Base-by-base conservation (phyloP, 2,888 invertebrate species). In the Reticulitermes lucifugus region DNA sequence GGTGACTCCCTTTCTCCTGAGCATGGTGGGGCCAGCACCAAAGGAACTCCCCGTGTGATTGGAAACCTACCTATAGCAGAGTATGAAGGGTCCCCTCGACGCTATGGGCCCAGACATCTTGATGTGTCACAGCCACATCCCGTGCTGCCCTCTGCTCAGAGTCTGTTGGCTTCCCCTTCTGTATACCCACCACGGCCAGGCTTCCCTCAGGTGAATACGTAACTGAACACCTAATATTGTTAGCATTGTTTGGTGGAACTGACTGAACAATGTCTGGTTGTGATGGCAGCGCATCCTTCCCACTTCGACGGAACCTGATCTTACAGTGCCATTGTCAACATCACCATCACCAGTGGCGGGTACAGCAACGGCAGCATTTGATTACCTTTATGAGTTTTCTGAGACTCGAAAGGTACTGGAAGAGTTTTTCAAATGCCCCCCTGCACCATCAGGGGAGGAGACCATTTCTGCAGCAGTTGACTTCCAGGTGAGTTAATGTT, bases 321-420 rank as follows among this genome's bases (percentile, higher is more conserved):
- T 65, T 22, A 41, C 60, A 25, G 77, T 55, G 14, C 86, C 85
- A 7, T 35, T 77, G 35, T 84, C 85, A 51, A 80, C 85, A 29
- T 84, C 85, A 43, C 92, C 93, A 18, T 91, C 92, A 21, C 91
- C 91, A 89, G 91, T 84, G 90, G 51, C 59, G 51, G 46, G 60
- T 29, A 41, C 41, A 18, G 65, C 65, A 2, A 81, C 65, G 2
- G 92, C 93, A 86, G 96, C 96, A 60, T 97, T 96, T 90, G 97
- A 97, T 92, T 97, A 97, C 91, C 91, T 97, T 87, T 97, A 97
- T 91, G 98, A 98, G 91, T 97, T 97, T 91, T 97, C 97, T 0
- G 97, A 98, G 91, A 98, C 98, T 43, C 93, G 97, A 88, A 97
- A 97, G 92, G 97, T 98, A 79, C 92, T 98, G 75, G 97, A 98